Conservation (phyloP, 2,797 vertebrate species). For the Coilia nasus region DNA sequence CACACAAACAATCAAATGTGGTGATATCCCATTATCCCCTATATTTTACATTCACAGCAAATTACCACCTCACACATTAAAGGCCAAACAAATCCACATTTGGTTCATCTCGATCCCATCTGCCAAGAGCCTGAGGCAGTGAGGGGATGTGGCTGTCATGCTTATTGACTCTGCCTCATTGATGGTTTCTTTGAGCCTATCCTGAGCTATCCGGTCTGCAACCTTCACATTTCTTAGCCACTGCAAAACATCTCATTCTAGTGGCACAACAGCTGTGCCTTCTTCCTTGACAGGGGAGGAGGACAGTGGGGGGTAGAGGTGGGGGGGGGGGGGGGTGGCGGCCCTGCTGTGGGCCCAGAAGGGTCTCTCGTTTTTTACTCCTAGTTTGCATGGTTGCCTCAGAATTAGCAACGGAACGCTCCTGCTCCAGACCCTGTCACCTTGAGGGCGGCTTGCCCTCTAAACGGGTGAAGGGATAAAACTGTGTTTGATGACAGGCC, state of each 20-base stretch:
- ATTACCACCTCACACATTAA: background rate
- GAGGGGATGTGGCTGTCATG: background rate
- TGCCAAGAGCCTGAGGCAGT: background rate
- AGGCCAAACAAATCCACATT: constrained; percentile 8
- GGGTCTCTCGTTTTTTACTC: constrained; percentile 55
- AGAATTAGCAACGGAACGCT: constrained; percentile 60
- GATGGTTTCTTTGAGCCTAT: background rate
- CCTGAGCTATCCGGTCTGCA: constrained; percentile 44
- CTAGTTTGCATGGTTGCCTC: constrained; percentile 56
- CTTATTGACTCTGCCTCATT: background rate
- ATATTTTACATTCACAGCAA: background rate
- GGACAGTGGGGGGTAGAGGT: too few species aligned
- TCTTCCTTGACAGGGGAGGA: background rate
- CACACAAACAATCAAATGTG: background rate
- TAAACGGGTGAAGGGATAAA: constrained; percentile 50
- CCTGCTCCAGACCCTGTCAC: constrained; percentile 52
- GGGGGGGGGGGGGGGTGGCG: background rate
- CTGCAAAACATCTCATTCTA: constrained; percentile 71
- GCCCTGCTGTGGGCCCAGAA: constrained; percentile 44
- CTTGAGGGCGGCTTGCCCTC: constrained; percentile 47
- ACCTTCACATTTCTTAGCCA: constrained; percentile 73
- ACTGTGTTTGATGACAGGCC: constrained; percentile 56
- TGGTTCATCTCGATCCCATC: background rate
- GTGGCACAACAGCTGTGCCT: background rate
- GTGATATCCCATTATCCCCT: background rate